phyloP scores from a whole-genome alignment of 2,888 invertebrate species.

The Nebria brevicollis region DNA sequence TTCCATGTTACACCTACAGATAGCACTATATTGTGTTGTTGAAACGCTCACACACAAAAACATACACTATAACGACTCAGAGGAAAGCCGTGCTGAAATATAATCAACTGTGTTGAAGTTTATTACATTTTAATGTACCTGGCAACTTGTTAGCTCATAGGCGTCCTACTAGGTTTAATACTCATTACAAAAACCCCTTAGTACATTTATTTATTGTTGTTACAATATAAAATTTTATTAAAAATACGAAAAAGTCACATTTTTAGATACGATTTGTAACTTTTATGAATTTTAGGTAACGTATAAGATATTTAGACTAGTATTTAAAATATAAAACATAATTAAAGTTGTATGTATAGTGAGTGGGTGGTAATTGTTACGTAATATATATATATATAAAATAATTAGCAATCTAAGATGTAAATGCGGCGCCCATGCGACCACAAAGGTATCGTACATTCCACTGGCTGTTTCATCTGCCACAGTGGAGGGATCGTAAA shows the following conservation, averaged over 20 bases:
- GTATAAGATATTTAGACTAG: too few species aligned
- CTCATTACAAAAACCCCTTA: too few species aligned
- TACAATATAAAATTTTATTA: too few species aligned
- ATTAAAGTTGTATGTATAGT: not conserved
- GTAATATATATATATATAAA: too few species aligned
- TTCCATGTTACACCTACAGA: not conserved
- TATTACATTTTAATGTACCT: conserved; percentile 47
- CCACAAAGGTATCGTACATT: conserved; percentile 40
- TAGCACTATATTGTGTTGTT: not conserved
- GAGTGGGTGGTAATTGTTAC: conserved; percentile 17
- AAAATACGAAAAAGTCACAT: too few species aligned
- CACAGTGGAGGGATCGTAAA: conserved; percentile 42
- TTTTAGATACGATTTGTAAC: too few species aligned
- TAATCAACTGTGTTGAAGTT: conserved; percentile 42
- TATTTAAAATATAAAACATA: too few species aligned
- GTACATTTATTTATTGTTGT: not conserved
- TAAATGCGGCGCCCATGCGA: not conserved
- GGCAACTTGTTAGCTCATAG: conserved; percentile 12
- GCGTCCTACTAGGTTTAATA: conserved; percentile 27
- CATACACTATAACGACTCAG: conserved; percentile 12
- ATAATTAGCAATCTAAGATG: too few species aligned
- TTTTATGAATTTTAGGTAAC: too few species aligned
- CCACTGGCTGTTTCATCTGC: conserved; percentile 43
- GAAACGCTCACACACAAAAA: not conserved
- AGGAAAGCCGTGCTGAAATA: conserved; percentile 40